Conservation (phyloP, 2,888 invertebrate species). For the Parnassius apollo region DNA sequence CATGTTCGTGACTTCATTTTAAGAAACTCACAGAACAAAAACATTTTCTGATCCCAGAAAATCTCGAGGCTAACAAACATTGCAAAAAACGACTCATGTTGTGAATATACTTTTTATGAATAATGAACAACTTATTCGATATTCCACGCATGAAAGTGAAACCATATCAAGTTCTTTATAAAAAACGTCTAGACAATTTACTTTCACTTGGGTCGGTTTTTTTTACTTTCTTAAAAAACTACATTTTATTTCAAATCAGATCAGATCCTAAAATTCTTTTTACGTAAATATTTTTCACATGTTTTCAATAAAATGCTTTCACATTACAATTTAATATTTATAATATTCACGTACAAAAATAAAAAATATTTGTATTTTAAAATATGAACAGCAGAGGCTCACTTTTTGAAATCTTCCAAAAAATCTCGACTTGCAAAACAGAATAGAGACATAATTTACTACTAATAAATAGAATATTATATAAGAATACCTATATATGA, state of each 20-base stretch:
- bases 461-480: too few relatives aligned
- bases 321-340: not conserved
- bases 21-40: too few relatives aligned
- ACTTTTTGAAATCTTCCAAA: not conserved
- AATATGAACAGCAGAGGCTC: not conserved
- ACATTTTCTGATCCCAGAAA: too few relatives aligned
- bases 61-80: too few relatives aligned
- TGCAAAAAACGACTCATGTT: too few relatives aligned
- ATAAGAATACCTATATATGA: too few relatives aligned
- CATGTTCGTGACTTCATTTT: too few relatives aligned
- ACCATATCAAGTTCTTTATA: conserved; percentile 8
- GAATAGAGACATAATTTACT: too few relatives aligned
- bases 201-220: conserved; percentile 3
- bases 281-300: not conserved
- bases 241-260: not conserved
- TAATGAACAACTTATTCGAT: not conserved
- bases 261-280: conserved; percentile 3
- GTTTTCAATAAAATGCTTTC: not conserved
- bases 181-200: not conserved
- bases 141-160: conserved; percentile 12
- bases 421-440: too few relatives aligned
- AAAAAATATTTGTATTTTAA: not conserved
- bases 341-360: not conserved
- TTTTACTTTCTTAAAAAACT: conserved; percentile 4
- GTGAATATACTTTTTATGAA: too few relatives aligned